A percentile compares a stretch with the other conserved stretches of the same genome.
Evolutionary conservation across 2,888 invertebrate genomes (phyloP).

Genomic region (Hydraecia micacea): DNA sequence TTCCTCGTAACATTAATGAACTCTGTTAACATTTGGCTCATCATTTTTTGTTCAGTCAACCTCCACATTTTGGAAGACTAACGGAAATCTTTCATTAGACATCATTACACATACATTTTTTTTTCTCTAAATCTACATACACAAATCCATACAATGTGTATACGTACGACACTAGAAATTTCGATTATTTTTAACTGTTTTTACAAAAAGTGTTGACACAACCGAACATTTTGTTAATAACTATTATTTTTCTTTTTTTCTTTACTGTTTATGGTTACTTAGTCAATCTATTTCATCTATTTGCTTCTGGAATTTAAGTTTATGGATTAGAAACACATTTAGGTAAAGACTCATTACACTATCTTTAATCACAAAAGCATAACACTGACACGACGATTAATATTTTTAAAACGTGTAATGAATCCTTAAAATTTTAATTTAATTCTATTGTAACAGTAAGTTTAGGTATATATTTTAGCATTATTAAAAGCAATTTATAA

Average conservation of each 20-base stretch:
- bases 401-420: slow-evolving; percentile 54
- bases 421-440: slow-evolving; percentile 42
- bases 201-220: slow-evolving; percentile 77
- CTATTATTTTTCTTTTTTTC: slow-evolving; percentile 26
- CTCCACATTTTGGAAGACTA: slow-evolving; percentile 86
- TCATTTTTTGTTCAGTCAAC: slow-evolving; percentile 81
- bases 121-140: slow-evolving; percentile 73
- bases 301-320: slow-evolving; percentile 59
- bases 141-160: slow-evolving; percentile 79
- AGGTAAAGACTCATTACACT: slow-evolving; percentile 57
- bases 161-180: slow-evolving; percentile 73
- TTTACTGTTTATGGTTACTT: slow-evolving; percentile 40
- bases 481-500: slow-evolving; percentile 21
- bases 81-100: slow-evolving; percentile 70
- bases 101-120: slow-evolving; percentile 67
- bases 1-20: slow-evolving; percentile 81
- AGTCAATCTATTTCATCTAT: slow-evolving; percentile 55
- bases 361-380: slow-evolving; percentile 61
- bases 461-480: slow-evolving; percentile 37
- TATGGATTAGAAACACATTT: slow-evolving; percentile 43
- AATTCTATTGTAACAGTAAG: slow-evolving; percentile 43
- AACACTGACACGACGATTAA: slow-evolving; percentile 55
- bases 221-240: slow-evolving; percentile 72
- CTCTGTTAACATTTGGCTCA: slow-evolving; percentile 81
- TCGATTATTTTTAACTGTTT: slow-evolving; percentile 54